A percentile compares a stretch with the other conserved stretches of the same genome.
phyloP scores from a whole-genome alignment of 2,113 vertebrate genomes.

The Cryptomyrus ogoouensis region DNA sequence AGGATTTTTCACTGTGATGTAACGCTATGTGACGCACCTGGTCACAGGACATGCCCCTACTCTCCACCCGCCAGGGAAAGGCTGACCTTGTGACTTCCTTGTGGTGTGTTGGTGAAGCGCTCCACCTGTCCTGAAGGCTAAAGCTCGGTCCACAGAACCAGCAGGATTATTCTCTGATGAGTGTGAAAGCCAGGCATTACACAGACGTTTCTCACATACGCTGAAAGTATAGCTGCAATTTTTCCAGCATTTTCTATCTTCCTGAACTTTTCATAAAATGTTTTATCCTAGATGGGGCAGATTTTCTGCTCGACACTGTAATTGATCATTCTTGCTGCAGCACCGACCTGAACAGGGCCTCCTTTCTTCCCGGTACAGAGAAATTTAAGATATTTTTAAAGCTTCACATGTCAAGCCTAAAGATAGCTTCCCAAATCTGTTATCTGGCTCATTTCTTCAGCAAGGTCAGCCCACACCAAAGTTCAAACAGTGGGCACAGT shows the following conservation, averaged over 20 bases:
- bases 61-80: neutral
- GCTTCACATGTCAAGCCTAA: conserved; percentile 12
- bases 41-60: neutral
- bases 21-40: neutral
- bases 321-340: neutral
- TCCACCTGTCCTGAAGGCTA: neutral
- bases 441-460: conserved; percentile 24
- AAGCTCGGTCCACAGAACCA: neutral
- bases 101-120: neutral
- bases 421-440: conserved; percentile 28
- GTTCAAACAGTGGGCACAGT: conserved; percentile 19
- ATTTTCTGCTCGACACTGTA: neutral
- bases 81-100: neutral
- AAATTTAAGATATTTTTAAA: neutral
- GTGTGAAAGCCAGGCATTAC: neutral
- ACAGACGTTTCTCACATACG: neutral
- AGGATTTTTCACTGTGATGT: neutral
- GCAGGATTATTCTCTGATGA: neutral
- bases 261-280: neutral
- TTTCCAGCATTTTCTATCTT: neutral
- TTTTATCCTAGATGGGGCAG: neutral
- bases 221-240: neutral
- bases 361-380: neutral
- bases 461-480: conserved; percentile 24
- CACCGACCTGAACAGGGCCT: neutral